Conservation (phyloP, 2,113 vertebrate species). For the Butorides virescens region DNA sequence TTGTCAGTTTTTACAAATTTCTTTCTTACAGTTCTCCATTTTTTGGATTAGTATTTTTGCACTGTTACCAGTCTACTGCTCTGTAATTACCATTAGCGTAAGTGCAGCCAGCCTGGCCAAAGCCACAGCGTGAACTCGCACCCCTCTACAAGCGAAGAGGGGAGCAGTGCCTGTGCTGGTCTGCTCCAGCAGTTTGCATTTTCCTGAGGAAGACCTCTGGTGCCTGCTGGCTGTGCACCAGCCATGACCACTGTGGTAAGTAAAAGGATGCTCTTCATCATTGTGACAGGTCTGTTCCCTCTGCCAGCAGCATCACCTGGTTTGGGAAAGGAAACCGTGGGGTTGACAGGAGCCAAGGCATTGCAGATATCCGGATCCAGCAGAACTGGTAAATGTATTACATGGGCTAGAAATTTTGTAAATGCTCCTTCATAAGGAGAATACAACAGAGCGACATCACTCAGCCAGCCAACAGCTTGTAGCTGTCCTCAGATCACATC, state of each 20-base stretch:
- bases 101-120: neutral
- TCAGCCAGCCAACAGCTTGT: neutral
- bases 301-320: neutral
- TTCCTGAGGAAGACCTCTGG: neutral
- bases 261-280: neutral
- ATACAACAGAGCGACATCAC: neutral
- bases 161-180: fast-evolving
- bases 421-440: neutral
- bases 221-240: neutral
- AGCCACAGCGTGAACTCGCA: fast-evolving
- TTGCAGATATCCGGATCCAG: neutral
- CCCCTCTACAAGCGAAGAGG: fast-evolving
- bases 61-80: neutral
- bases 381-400: neutral
- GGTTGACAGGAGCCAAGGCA: neutral
- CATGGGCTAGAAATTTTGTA: neutral
- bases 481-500: neutral
- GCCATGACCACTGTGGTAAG: fast-evolving
- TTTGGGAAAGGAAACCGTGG: fast-evolving
- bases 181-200: fast-evolving
- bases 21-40: neutral
- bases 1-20: neutral
- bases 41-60: neutral
- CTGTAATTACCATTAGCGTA: neutral
- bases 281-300: neutral